phyloP scores from a whole-genome alignment of 2,888 invertebrate species.

The Fissipunctia ypsillon region DNA sequence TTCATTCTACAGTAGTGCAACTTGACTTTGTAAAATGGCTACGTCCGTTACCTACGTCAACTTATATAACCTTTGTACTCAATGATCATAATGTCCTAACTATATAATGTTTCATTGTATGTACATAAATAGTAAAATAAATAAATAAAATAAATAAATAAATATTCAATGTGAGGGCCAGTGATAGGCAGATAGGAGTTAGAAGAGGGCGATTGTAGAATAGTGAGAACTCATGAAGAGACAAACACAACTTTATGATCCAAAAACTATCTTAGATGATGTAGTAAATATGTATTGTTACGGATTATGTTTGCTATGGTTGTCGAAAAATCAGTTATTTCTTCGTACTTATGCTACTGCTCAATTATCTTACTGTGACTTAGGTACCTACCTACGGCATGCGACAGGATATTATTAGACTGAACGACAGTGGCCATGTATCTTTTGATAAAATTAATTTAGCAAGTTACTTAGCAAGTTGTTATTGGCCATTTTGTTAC shows the following conservation, averaged over 20 bases:
- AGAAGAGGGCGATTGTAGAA: too few species aligned
- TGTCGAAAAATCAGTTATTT: too few species aligned
- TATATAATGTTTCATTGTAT: too few species aligned
- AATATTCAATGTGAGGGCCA: too few species aligned
- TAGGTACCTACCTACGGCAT: slow-evolving; percentile 4
- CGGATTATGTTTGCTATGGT: background rate
- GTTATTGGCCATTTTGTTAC: slow-evolving; percentile 36
- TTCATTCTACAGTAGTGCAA: slow-evolving; percentile 7
- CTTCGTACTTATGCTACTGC: slow-evolving; percentile 15
- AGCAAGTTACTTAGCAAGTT: slow-evolving; percentile 45
- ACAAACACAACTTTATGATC: background rate
- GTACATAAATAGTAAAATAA: too few species aligned
- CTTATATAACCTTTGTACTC: too few species aligned
- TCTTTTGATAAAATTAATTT: slow-evolving; percentile 60
- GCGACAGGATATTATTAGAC: slow-evolving; percentile 41
- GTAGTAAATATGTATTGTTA: background rate
- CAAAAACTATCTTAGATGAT: background rate
- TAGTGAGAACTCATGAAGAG: background rate
- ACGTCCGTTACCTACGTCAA: too few species aligned
- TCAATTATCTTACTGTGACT: background rate
- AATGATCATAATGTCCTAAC: too few species aligned
- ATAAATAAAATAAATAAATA: too few species aligned
- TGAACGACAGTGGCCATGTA: slow-evolving; percentile 38
- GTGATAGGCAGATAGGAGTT: background rate
- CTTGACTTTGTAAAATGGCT: background rate